Evolutionary conservation across 2,888 invertebrate genomes (phyloP).

Genomic region (Noctua comes): DNA sequence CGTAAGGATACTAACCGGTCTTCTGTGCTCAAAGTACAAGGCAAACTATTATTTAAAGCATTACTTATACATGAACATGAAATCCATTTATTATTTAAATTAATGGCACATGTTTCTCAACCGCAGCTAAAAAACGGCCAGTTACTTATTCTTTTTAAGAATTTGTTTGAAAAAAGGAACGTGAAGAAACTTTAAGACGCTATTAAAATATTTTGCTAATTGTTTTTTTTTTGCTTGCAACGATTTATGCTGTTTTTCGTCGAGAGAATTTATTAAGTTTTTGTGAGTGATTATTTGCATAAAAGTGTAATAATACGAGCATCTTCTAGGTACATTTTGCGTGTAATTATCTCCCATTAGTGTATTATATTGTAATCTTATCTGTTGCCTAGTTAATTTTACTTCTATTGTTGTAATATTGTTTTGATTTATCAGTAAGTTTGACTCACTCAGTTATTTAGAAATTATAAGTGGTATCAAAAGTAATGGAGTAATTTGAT

Average conservation of each 20-base stretch:
- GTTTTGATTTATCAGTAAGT: constrained; percentile 1
- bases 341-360: constrained; percentile 24
- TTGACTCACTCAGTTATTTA: not conserved
- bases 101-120: constrained; percentile 36
- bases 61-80: constrained; percentile 20
- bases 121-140: constrained; percentile 2
- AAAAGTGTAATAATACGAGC: constrained; percentile 28
- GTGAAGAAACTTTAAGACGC: not conserved
- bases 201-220: constrained; percentile 27
- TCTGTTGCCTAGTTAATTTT: not conserved
- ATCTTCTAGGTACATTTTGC: constrained; percentile 16
- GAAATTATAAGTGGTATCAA: not conserved
- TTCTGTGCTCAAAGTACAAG: constrained; percentile 52
- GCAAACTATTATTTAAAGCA: constrained; percentile 29
- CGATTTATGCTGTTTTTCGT: constrained; percentile 10
- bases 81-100: constrained; percentile 31
- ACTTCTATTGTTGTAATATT: constrained; percentile 4
- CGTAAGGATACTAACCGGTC: constrained; percentile 49
- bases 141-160: not conserved
- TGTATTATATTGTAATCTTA: constrained; percentile 24
- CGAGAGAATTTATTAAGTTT: constrained; percentile 32
- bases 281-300: constrained; percentile 38
- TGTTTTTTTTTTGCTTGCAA: constrained; percentile 23
- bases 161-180: constrained; percentile 16
- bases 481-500: not conserved